Base-by-base conservation (phyloP, 2,888 invertebrate species). In the Tipula vernalis region DNA sequence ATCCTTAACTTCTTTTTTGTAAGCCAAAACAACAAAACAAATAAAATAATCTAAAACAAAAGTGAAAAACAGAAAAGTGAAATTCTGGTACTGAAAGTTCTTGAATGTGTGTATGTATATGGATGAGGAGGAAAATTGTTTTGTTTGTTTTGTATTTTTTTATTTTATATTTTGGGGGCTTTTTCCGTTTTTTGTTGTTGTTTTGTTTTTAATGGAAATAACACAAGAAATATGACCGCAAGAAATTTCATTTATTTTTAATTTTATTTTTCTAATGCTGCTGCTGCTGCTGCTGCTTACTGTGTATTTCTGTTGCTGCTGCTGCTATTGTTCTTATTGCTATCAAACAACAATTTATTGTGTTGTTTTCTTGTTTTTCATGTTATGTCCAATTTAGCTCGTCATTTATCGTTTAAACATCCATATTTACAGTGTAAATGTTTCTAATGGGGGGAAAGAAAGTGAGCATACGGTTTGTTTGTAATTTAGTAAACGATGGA, bases 221-320 rank as follows among this genome's bases (percentile, higher is more conserved):
- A 71, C 71, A 71, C 71, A 71, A 71, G 71, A 71, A 71, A 71
- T 71, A 71, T 71, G 71, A 71, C 71, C 71, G 71, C 71, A 71
- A 71, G 71, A 71, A 71, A 71, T 71, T 71, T 71, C 71, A 71
- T 71, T 71, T 71, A 71, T 18, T 71, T 71, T 71, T 71, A 28
- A 71, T 12, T 71, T 71, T 71, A 28, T 71, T 28, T 71, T 28
- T 18, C 71, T 71, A 28, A 6, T 71, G 18, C 18, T 71, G n/a
- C 28, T 71, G 71, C 10, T 71, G 71, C 28, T 71, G 28, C 2
- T 71, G 6, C 28, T n/a, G n/a, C n/a, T n/a, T n/a, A n/a, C n/a
- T n/a, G n/a, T 71, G 8, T 71, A 10, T 8, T 71, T 18, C 71
- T 71, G 71, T 28, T 10, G 8, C 28, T 71, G 5, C 28, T 18